Conservation (phyloP, 2,888 invertebrate species). For the Amitus sp. region DNA sequence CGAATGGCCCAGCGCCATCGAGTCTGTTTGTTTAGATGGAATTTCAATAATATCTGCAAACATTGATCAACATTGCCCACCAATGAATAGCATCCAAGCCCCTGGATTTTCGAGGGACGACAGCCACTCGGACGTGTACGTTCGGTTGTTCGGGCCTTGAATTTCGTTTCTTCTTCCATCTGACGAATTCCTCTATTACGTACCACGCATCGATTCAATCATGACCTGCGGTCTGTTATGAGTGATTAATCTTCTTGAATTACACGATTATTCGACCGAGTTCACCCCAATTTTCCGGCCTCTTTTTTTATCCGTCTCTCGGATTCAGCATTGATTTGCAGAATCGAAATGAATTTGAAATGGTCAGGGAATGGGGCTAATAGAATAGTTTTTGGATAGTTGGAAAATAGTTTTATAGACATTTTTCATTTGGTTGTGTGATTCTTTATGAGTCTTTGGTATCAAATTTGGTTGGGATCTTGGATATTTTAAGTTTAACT, state of each 20-base stretch:
- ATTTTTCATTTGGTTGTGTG: too few relatives aligned
- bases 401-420: too few relatives aligned
- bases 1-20: slow-evolving; percentile 43
- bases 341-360: too few relatives aligned
- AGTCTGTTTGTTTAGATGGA: slow-evolving; percentile 60
- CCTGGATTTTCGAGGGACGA: slow-evolving; percentile 16
- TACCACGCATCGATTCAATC: slow-evolving; percentile 24
- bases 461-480: too few relatives aligned
- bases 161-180: slow-evolving; percentile 23
- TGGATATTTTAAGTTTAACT: too few relatives aligned
- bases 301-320: too few relatives aligned
- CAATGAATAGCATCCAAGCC: slow-evolving; percentile 31
- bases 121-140: slow-evolving; percentile 29
- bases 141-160: slow-evolving; percentile 27
- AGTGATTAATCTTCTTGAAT: slow-evolving; percentile 19
- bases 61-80: slow-evolving; percentile 41
- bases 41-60: slow-evolving; percentile 58
- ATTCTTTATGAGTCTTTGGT: too few relatives aligned
- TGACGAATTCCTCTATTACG: slow-evolving; percentile 27
- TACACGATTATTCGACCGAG: slow-evolving; percentile 3
- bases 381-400: too few relatives aligned
- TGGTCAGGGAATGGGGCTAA: too few relatives aligned
- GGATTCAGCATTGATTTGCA: too few relatives aligned
- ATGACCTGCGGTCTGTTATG: slow-evolving; percentile 22
- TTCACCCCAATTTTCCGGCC: too few relatives aligned